phyloP scores from a whole-genome alignment of 2,888 invertebrate species.

The Sycophila texana region DNA sequence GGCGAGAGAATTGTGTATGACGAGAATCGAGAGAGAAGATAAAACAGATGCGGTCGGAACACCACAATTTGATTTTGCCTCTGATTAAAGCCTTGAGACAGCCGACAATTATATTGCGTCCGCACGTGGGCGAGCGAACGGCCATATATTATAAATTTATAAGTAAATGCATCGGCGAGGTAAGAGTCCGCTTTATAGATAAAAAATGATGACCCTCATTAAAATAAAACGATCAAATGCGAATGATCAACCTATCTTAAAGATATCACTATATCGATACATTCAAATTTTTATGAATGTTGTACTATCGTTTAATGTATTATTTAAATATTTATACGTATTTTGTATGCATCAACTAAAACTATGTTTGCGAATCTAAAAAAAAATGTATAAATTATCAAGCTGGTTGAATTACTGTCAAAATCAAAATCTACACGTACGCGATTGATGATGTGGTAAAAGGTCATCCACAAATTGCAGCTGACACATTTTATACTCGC shows the following conservation, averaged over 20 bases:
- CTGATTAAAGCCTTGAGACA: constrained; percentile 56
- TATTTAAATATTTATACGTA: too few relatives aligned
- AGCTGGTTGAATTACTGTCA: background rate
- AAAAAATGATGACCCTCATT: background rate
- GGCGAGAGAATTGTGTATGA: background rate
- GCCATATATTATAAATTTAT: background rate
- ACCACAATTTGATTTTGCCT: constrained; percentile 57
- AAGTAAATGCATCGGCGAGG: background rate
- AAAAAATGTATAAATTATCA: too few relatives aligned
- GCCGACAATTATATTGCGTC: constrained; percentile 35
- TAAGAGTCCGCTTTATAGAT: background rate
- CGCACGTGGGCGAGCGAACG: constrained; percentile 1
- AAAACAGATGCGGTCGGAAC: constrained; percentile 28
- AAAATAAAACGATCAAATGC: too few relatives aligned
- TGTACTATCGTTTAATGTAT: too few relatives aligned
- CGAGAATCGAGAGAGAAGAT: constrained; percentile 15
- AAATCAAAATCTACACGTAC: background rate
- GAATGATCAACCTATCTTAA: too few relatives aligned
- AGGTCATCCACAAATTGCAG: constrained; percentile 20
- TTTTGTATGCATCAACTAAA: too few relatives aligned
- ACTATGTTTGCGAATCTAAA: too few relatives aligned
- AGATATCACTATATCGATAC: too few relatives aligned
- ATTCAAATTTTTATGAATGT: too few relatives aligned
- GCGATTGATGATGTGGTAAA: background rate
- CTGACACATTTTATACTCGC: constrained; percentile 26